Evolutionary conservation across 2,888 invertebrate genomes (phyloP), one percentile per base, ranked within the genome.

Genomic region (Crossocerus cetratus): DNA sequence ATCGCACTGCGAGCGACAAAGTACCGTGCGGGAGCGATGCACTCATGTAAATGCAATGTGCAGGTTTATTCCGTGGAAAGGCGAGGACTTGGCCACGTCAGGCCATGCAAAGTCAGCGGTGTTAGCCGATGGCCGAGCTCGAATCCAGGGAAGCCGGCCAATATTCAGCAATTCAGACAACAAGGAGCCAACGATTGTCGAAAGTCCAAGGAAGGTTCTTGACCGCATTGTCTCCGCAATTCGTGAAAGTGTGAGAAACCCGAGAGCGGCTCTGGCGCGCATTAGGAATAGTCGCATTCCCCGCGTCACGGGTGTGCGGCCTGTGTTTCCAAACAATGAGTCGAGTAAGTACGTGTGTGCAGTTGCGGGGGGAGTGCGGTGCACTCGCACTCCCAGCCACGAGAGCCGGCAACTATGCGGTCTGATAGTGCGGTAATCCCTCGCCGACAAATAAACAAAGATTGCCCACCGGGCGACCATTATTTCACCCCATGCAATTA

Each of bases 161-260:
- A 74, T 65, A 43, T 23, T 13, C 32, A 18, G 5, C 21, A 32
- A 32, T 32, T 32, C 32, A 32, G 20, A 43, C 69, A 53, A 69
- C 54, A 73, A 73, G 3, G 32, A 32, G 65, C 59, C 63, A 69
- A 14, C 57, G 69, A 73, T 75, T 73, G 65, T 45, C 57, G 56
- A 69, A 75, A 65, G 72, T 66, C 66, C 57, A 61, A 13, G n/a
- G 42, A 43, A 67, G 69, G 61, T 64, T 65, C 69, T 67, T 72
- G 69, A 72, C 69, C 72, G 49, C 59, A 62, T 71, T 66, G 61
- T 63, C 45, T 20, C 32, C 55, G 11, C 8, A 53, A 58, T 49
- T 23, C 56, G 69, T 65, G 69, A 73, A 72, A 69, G 76, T 76
- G 23, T 55, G 54, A 61, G 64, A 64, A 66, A 73, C 69, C 20